Percentiles rank a stretch among this genome's conserved stretches.
phyloP scores from a whole-genome alignment of 2,888 invertebrate species.

The Eugnorisma glareosa region DNA sequence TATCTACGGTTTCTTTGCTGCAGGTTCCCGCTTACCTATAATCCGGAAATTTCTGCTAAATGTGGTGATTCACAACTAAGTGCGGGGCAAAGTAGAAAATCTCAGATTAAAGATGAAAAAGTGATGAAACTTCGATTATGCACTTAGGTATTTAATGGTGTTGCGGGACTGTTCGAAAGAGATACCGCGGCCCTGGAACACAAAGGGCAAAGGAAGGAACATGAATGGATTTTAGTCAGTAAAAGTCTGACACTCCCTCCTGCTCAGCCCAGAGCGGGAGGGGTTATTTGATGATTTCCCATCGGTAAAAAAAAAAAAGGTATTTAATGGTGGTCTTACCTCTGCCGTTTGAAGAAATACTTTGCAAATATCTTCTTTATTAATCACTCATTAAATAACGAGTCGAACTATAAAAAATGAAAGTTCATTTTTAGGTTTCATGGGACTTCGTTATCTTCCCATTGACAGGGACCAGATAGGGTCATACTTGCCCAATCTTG shows the following conservation, averaged over 20 bases:
- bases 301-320: too few species aligned
- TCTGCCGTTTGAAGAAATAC: background rate
- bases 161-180: too few species aligned
- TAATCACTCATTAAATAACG: background rate
- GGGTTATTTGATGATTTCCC: too few species aligned
- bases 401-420: background rate
- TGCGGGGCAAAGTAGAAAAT: background rate
- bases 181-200: too few species aligned
- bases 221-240: too few species aligned
- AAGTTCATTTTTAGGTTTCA: background rate
- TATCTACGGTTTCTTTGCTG: background rate
- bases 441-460: constrained; percentile 30
- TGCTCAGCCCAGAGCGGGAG: too few species aligned
- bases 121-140: background rate
- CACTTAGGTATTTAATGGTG: background rate
- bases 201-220: too few species aligned
- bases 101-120: background rate
- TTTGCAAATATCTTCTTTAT: background rate
- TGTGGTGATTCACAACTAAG: background rate
- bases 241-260: too few species aligned
- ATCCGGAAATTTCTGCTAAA: too few species aligned
- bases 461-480: constrained; percentile 47
- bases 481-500: constrained; percentile 9
- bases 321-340: too few species aligned
- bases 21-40: background rate